phyloP scores from a whole-genome alignment of 2,113 vertebrate genomes.

The Tragelaphus scriptus region DNA sequence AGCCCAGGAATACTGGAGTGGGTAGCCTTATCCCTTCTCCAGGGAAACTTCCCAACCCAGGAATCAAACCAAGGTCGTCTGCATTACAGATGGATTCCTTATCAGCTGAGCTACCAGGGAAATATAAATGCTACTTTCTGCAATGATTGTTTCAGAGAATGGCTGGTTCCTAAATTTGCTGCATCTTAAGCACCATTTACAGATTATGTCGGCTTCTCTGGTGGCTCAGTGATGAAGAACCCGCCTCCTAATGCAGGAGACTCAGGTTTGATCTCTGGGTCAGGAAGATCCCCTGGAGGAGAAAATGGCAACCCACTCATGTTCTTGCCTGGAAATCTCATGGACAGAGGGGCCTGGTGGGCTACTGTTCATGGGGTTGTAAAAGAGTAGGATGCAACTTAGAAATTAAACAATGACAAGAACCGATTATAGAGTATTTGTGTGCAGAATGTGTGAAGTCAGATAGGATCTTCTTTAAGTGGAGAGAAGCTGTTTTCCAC shows the following conservation, averaged over 20 bases:
- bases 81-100: neutral
- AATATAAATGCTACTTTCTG: neutral
- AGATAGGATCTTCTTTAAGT: neutral
- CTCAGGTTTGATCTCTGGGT: neutral
- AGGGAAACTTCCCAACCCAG: neutral
- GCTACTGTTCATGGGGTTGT: neutral
- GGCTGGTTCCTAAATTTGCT: neutral
- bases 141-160: neutral
- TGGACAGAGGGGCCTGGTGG: neutral
- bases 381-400: rapidly evolving
- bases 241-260: neutral
- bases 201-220: neutral
- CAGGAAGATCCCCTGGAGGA: neutral
- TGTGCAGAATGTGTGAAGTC: neutral
- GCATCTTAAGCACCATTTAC: neutral
- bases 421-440: neutral
- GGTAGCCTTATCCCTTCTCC: neutral
- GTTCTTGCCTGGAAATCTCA: neutral
- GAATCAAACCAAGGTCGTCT: neutral
- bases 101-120: neutral
- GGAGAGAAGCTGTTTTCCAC: neutral
- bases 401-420: neutral
- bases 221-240: neutral
- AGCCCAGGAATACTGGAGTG: neutral
- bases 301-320: neutral